Evolutionary conservation across 2,113 vertebrate genomes (phyloP).

Genomic region (Eublepharis macularius): DNA sequence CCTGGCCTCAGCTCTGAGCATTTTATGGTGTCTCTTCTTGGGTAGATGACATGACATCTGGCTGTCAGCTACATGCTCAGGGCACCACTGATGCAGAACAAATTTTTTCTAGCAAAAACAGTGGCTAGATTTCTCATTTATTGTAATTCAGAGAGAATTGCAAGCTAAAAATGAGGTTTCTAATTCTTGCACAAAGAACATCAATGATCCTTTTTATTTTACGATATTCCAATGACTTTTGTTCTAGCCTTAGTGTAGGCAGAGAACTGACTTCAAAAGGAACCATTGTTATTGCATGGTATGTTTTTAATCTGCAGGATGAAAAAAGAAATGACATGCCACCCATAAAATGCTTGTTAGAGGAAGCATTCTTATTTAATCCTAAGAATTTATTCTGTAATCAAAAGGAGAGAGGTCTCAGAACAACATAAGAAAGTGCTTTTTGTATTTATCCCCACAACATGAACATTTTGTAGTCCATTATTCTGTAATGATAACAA

Average conservation of each 20-base stretch:
- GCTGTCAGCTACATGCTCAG: neutral
- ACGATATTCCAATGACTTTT: constrained; percentile 5
- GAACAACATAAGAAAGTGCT: neutral
- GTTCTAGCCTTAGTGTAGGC: neutral
- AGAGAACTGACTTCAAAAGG: neutral
- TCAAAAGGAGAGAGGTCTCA: neutral
- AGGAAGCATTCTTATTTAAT: neutral
- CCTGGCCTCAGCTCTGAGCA: too few species aligned
- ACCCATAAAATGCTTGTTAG: neutral
- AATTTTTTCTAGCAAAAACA: neutral
- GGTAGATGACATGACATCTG: too few species aligned
- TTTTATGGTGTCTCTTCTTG: too few species aligned
- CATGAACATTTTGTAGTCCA: neutral
- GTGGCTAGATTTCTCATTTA: neutral
- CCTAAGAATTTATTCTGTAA: constrained; percentile 1
- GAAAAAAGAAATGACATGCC: neutral
- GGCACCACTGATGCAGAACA: neutral
- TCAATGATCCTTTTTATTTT: neutral
- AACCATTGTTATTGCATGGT: constrained; percentile 6
- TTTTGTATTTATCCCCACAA: neutral
- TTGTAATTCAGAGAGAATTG: neutral
- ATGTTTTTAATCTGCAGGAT: neutral
- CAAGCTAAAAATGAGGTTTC: neutral
- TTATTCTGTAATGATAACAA: neutral
- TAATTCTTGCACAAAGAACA: neutral